Evolutionary conservation across 2,797 vertebrate species (phyloP).

Genomic region (Tiaroga cobitis): DNA sequence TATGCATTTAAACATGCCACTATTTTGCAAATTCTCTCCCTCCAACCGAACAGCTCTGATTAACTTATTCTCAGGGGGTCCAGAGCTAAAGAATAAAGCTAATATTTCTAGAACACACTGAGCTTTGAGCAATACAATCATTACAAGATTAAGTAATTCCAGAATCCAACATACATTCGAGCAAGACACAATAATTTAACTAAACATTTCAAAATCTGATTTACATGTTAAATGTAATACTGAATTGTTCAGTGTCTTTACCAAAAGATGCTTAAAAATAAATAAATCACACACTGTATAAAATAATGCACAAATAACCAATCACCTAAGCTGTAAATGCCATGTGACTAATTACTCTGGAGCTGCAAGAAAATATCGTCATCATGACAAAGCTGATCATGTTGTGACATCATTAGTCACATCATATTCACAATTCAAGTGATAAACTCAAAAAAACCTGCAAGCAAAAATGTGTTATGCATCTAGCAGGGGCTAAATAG

Average conservation of each 20-base stretch:
- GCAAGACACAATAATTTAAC: background rate
- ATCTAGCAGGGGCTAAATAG: slow-evolving; percentile 2
- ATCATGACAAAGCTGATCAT: background rate
- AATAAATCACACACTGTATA: background rate
- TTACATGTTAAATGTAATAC: background rate
- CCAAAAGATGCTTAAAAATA: too few relatives aligned
- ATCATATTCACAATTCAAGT: background rate
- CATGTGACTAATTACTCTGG: background rate
- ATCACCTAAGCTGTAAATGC: background rate
- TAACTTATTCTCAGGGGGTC: background rate
- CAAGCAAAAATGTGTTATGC: background rate
- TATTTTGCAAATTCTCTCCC: slow-evolving; percentile 29
- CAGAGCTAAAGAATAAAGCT: background rate
- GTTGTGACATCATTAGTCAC: background rate
- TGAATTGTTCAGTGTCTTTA: background rate
- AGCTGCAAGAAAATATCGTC: background rate
- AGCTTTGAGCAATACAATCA: background rate
- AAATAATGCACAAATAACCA: background rate
- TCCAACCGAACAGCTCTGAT: slow-evolving; percentile 31
- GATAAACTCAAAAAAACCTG: background rate
- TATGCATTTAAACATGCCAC: slow-evolving; percentile 41
- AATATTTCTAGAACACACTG: background rate
- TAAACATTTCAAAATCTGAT: background rate
- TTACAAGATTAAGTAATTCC: background rate
- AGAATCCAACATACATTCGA: background rate